Percentiles rank a stretch among this genome's conserved stretches.
Evolutionary conservation across 2,797 vertebrate species (phyloP).

Genomic region (Chloroceryle amazona): DNA sequence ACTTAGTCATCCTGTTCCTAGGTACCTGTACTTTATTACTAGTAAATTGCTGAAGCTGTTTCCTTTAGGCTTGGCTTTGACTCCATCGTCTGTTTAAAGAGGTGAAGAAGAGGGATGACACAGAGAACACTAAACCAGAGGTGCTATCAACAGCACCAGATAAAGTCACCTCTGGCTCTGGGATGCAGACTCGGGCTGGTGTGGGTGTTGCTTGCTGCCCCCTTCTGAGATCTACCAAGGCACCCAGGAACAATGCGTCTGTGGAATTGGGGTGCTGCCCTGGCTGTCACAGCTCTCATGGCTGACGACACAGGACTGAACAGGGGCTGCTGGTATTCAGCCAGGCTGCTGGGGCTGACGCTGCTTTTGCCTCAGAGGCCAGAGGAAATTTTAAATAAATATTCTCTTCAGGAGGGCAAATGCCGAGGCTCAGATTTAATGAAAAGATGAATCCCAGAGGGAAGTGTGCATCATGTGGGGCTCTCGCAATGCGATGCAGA

Average conservation of each 20-base stretch:
- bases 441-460: conserved; percentile 31
- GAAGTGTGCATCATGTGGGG: not conserved
- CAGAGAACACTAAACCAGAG: not conserved
- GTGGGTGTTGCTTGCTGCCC: not conserved
- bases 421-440: not conserved
- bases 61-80: not conserved
- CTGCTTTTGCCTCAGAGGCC: not conserved
- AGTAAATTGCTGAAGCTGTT: not conserved
- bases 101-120: not conserved
- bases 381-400: conserved; percentile 41
- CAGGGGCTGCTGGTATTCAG: not conserved
- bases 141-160: not conserved
- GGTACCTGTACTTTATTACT: not conserved
- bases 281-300: not conserved
- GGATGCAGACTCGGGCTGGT: not conserved
- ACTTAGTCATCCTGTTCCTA: not conserved
- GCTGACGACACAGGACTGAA: not conserved
- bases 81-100: not conserved
- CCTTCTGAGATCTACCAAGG: not conserved
- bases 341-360: not conserved
- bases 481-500: not conserved
- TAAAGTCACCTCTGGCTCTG: not conserved
- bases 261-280: not conserved
- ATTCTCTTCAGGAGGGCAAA: not conserved
- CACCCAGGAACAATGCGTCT: accelerated